These are phyloP conservation scores for Monoplex corrugatus DNA, from an alignment of 2,888 invertebrate genomes.

Conservation along the genomic window DNA sequence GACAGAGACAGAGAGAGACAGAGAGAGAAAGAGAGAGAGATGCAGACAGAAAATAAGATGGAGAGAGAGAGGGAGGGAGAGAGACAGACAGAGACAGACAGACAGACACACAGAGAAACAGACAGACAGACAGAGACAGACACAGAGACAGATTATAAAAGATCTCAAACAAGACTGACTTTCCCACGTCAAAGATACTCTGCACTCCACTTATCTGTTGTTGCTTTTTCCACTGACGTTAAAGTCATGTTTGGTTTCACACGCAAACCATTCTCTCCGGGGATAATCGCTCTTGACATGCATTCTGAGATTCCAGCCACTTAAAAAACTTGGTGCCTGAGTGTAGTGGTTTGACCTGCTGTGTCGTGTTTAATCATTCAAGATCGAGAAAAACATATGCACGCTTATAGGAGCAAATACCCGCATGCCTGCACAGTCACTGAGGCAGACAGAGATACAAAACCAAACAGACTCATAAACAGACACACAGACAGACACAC, in stretches of 20 bases:
- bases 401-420: not conserved
- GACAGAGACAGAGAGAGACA: not conserved
- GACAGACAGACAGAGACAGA: too few species aligned
- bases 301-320: not conserved
- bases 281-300: not conserved
- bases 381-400: not conserved
- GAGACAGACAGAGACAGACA: too few species aligned
- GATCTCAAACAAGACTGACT: too few species aligned
- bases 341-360: not conserved
- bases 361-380: not conserved
- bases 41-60: not conserved
- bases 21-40: not conserved
- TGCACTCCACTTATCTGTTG: too few species aligned
- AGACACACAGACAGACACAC: not conserved
- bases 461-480: constrained; percentile 41
- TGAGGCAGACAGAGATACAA: constrained; percentile 31
- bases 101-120: too few species aligned
- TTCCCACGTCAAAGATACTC: too few species aligned
- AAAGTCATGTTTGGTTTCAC: not conserved
- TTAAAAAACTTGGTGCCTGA: not conserved
- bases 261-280: not conserved
- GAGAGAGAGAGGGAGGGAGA: too few species aligned
- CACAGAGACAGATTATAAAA: not conserved
- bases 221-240: not conserved
- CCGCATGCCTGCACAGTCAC: not conserved